Base-by-base conservation (phyloP, 2,888 invertebrate species). In the Trissoscelio sp. region DNA sequence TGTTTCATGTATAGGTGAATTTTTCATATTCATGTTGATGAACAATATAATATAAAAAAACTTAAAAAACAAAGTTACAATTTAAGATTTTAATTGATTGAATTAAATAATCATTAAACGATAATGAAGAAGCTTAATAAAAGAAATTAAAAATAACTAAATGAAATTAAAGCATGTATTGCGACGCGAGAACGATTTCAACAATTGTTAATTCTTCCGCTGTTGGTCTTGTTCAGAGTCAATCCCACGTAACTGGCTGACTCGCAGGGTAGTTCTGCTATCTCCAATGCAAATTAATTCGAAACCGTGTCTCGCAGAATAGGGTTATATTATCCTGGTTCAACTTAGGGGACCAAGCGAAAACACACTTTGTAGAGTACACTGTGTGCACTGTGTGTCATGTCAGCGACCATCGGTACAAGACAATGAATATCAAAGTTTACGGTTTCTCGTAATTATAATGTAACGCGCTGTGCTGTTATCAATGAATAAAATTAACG, bases 231-330 rank as follows among this genome's bases (percentile, higher is more conserved):
- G 75, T 77, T 79, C 72, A 48, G 51, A 81, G 82, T 79, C 75
- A 79, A 79, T 82, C 79, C 79, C 31, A 46, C 55, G 46, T 82
- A 79, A 75, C 75, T 72, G 82, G 66, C 28, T 72, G 60, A 82
- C 72, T 82, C 57, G 55, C 22, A 79, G 66, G 79, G 53, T 74
- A 75, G 79, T 82, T 79, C 70, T 79, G 75, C 72, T 70, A 82
- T 82, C 75, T 82, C 79, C 67, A 82, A 82, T 82, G 82, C 79
- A 82, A 82, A 79, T 82, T 82, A 82, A 82, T 82, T 82, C 75
- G 79, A 72, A 79, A 75, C 82, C 82, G 46, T 82, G 82, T 75
- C 82, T 82, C 79, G 64, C 42, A 79, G 82, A 79, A 79, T 82
- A 78, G 79, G 79, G 82, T 79, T 82, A 82, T 82, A 82, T 79